phyloP scores from a whole-genome alignment of 1,140 invertebrate genomes.

The Camponotus pennsylvanicus region DNA sequence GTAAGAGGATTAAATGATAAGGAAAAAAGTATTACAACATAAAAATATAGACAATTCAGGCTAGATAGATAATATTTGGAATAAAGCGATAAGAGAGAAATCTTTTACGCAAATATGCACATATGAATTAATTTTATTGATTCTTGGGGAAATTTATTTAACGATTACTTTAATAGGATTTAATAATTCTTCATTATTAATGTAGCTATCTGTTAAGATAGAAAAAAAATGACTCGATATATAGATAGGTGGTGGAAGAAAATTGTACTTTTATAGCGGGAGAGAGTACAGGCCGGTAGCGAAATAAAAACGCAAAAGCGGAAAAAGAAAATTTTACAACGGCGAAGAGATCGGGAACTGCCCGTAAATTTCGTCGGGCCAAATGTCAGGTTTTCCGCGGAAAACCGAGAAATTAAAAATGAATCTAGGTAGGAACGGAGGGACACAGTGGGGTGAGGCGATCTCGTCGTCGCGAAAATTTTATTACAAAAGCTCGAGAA shows the following conservation, averaged over 20 bases:
- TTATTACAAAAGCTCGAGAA: constrained; percentile 55
- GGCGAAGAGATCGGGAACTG: constrained; percentile 28
- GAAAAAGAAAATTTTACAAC: background rate
- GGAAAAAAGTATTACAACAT: background rate
- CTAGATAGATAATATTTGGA: too few relatives aligned
- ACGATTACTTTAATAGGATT: background rate
- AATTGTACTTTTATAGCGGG: background rate
- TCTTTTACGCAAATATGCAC: too few relatives aligned
- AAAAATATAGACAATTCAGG: too few relatives aligned
- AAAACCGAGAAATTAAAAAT: constrained; percentile 63
- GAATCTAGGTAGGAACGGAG: constrained; percentile 25
- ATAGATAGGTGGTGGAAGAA: background rate
- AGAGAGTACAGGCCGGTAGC: background rate
- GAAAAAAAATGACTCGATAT: background rate
- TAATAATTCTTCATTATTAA: constrained; percentile 8
- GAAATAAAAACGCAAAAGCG: background rate
- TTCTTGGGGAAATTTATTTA: background rate
- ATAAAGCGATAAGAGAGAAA: too few relatives aligned
- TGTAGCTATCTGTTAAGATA: background rate
- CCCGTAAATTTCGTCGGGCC: constrained; percentile 64
- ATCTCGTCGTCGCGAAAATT: constrained; percentile 51
- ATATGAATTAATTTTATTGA: constrained; percentile 2
- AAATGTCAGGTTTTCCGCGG: constrained; percentile 62
- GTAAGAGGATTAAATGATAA: background rate
- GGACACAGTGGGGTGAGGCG: background rate